Evolutionary conservation across 2,888 invertebrate genomes (phyloP), one percentile per base, ranked within the genome.

Genomic region (Phortica magna): DNA sequence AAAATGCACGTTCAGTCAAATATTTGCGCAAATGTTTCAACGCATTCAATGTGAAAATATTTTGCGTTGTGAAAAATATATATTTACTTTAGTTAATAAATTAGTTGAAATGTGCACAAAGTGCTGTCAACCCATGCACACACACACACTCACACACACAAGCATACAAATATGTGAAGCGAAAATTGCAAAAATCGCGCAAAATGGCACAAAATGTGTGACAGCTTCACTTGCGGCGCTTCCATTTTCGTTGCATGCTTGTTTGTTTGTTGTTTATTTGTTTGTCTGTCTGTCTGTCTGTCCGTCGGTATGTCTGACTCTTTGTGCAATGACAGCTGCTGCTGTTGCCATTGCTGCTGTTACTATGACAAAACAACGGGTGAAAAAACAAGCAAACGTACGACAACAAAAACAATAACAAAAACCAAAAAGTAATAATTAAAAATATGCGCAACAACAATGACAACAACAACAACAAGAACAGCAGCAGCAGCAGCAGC

Each of bases 1-100:
- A 61, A 7, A 53, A 53, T 53, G 53, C 53, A 53, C 61, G 5
- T 61, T 41, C 61, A 17, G n/a, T 59, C 48, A 71, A 72, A 72
- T 72, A 72, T 72, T 72, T 72, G 39, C 68, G 17, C 41, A 67
- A n/a, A 67, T 67, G 67, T 42, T 68, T 17, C 48, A 41, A n/a
- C 39, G 7, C 17, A 17, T 55, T 55, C 19, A 42, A 64, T 31
- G 68, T 22, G 61, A 81, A 88, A 86, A 88, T 84, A 83, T 85
- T 84, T 84, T 79, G 78, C 75, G 48, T 48, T 64, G 74, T 59
- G 53, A 77, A 31, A 76, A 74, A 79, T 22, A 22, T 48, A 76
- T 83, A 79, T 82, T 83, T 80, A 78, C 78, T 76, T 81, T 81
- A 84, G 87, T 86, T 86, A 82, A 86, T 88, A 83, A 86, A 86